phyloP scores from a whole-genome alignment of 2,888 invertebrate species.

The Volucella zonaria region DNA sequence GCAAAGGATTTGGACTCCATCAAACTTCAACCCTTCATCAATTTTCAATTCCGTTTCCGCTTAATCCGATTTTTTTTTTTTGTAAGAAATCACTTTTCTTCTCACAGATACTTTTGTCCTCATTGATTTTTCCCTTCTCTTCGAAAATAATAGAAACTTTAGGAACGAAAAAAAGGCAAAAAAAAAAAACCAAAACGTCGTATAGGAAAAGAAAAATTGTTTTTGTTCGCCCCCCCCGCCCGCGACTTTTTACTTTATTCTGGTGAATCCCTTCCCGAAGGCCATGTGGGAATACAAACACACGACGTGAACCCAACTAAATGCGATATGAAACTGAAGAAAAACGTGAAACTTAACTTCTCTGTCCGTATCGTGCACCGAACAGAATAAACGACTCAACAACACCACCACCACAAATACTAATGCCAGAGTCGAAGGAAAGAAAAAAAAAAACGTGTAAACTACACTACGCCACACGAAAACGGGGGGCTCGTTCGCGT shows the following conservation, averaged over 20 bases:
- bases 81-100: slow-evolving; percentile 28
- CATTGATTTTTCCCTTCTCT: slow-evolving; percentile 64
- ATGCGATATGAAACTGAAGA: slow-evolving; percentile 82
- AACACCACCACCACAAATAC: slow-evolving; percentile 67
- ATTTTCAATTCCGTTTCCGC: slow-evolving; percentile 17
- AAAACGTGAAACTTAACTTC: slow-evolving; percentile 76
- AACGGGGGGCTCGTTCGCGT: slow-evolving; percentile 65
- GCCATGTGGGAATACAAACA: slow-evolving; percentile 59
- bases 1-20: slow-evolving; percentile 18
- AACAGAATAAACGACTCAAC: slow-evolving; percentile 65
- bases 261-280: slow-evolving; percentile 60
- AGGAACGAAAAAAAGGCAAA: neutral
- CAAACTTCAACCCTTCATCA: slow-evolving; percentile 53
- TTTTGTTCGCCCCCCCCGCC: slow-evolving; percentile 34
- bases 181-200: too few species aligned
- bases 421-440: slow-evolving; percentile 41
- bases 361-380: slow-evolving; percentile 63
- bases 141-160: slow-evolving; percentile 2
- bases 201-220: slow-evolving; percentile 9
- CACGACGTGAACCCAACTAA: slow-evolving; percentile 81
- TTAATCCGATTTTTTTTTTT: slow-evolving; percentile 10
- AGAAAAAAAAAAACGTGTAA: slow-evolving; percentile 66
- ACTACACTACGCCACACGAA: slow-evolving; percentile 60
- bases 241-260: slow-evolving; percentile 57
- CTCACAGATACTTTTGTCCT: slow-evolving; percentile 28